Base-by-base conservation (phyloP, 2,113 vertebrate genomes). In the Cyanoderma ruficeps region DNA sequence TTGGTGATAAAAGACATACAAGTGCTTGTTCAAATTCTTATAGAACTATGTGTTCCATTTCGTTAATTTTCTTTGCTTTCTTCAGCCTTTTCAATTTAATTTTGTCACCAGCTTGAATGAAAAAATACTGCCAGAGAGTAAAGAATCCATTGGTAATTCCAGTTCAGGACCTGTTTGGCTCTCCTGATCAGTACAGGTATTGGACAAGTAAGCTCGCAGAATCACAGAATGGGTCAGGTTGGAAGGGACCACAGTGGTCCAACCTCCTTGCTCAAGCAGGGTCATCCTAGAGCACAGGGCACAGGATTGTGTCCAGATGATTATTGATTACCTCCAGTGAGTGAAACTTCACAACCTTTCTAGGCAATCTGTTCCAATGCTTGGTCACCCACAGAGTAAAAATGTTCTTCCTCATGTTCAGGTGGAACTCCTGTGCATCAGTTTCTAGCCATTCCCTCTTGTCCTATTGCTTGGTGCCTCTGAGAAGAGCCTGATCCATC, bases 321-420 rank as follows among this genome's bases (percentile, higher is more conserved):
- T 25, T 46, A 9, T 5, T 47, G 13, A 60, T 15, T 53, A 21
- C 7, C 16, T 60, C 28, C 20, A n/a, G 61, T 12, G 17, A 75
- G 20, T 11, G 28, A 75, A 13, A 52, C 6, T 52, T 6, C 20
- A n/a, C 33, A 39, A 16, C 9, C 15, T 46, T 28, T 75, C 28
- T 3, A 3, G 39, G 3, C 13, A 46, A 21, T 8, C 28, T 67
- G 2, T 59, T 60, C 19, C 7, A 39, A 8, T 1, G 33, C 10
- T 50, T 0, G 0, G 27, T 65, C 27, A 33, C 21, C 17, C 3
- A 0, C 14, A 49, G 13, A 27, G 35, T 42, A 31, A 11, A 64
- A 4, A 35, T 8, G 9, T 42, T 81, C 33, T 37, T 31, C 57
- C 35, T 15, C 8, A 1, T 23, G 13, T 44, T 59, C 68, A 14